These are phyloP conservation scores for Urocyon cinereoargenteus DNA, from an alignment of 2,797 vertebrate species.

Conservation along the genomic window DNA sequence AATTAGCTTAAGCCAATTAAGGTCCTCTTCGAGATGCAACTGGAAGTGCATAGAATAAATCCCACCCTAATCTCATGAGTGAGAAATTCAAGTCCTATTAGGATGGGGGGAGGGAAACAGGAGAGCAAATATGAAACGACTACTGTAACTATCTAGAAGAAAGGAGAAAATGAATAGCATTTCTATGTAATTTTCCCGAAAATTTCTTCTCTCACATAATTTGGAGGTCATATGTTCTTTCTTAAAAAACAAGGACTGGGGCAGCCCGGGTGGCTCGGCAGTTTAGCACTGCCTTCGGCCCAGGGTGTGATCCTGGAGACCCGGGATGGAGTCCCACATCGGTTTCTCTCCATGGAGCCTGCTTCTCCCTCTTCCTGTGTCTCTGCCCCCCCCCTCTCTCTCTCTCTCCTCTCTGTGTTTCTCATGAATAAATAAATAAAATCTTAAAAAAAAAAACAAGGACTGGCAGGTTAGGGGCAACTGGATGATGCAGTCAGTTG, in stretches of 20 bases:
- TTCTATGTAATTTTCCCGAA: constrained; percentile 5
- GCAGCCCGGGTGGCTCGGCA: no score
- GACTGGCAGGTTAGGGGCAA: neutral
- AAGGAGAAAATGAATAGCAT: neutral
- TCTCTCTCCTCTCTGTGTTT: no score
- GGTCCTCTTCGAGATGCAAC: neutral
- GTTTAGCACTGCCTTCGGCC: no score
- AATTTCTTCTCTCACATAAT: neutral
- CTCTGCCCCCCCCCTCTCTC: no score
- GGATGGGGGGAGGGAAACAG: neutral
- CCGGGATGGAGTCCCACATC: no score
- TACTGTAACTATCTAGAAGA: neutral
- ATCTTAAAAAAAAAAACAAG: neutral
- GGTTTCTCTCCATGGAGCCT: no score
- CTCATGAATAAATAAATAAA: no score
- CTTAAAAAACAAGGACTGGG: neutral
- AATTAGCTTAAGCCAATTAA: neutral
- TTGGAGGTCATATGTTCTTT: neutral
- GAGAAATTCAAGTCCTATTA: constrained; percentile 20
- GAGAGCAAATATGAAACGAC: constrained; percentile 13
- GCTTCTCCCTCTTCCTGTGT: no score
- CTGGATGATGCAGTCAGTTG: neutral
- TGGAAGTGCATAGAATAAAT: neutral
- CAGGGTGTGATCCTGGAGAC: no score
- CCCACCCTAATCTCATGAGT: neutral